phyloP scores from a whole-genome alignment of 2,797 vertebrate species.

The Falco concolor region DNA sequence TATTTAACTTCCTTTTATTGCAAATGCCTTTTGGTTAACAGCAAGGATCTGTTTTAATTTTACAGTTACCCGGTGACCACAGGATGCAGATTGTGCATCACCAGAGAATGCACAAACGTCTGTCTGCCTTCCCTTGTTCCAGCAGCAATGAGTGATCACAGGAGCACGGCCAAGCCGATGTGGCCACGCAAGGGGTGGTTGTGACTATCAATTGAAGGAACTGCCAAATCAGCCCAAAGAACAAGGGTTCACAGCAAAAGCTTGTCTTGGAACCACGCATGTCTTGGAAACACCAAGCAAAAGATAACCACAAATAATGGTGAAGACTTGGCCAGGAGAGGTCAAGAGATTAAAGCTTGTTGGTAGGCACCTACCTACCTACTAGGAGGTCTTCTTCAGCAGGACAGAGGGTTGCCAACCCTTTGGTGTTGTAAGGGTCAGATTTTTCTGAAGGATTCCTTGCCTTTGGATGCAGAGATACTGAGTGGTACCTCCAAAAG shows the following conservation, averaged over 20 bases:
- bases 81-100: constrained; percentile 16
- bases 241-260: not conserved
- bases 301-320: not conserved
- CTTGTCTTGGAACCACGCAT: not conserved
- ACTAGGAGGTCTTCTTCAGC: not conserved
- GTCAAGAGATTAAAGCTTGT: not conserved
- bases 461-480: not conserved
- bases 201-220: constrained; percentile 5
- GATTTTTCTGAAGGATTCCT: not conserved
- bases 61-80: constrained; percentile 19
- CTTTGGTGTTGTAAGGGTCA: not conserved
- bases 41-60: constrained; percentile 40
- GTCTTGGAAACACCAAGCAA: not conserved
- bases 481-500: not conserved
- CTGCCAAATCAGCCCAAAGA: constrained; percentile 14
- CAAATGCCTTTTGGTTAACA: constrained; percentile 46
- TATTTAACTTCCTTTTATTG: constrained; percentile 2
- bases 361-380: not conserved
- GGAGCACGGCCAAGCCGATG: not conserved
- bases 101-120: not conserved
- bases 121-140: not conserved
- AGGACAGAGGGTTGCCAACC: not conserved
- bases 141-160: not conserved
- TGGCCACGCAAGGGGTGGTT: not conserved
- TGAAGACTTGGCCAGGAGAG: not conserved